Conservation (phyloP, 2,797 vertebrate species). For the Micromesistius poutassou region DNA sequence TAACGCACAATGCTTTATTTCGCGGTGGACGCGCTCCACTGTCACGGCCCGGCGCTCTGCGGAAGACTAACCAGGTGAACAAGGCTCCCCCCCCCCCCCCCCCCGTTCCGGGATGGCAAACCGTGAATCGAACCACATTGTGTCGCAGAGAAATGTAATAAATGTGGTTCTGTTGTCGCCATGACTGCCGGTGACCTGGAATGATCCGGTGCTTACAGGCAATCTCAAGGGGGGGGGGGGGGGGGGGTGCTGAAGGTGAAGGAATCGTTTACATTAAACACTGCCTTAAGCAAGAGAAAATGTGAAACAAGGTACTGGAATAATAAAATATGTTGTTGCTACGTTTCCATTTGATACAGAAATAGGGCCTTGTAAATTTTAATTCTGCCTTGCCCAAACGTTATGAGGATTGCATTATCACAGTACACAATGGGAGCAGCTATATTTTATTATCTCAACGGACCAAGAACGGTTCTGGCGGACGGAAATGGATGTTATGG, state of each 20-base stretch:
- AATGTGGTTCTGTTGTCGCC: neutral
- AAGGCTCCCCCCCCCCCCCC: constrained; percentile 6
- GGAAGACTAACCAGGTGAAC: neutral
- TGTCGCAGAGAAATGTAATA: constrained; percentile 10
- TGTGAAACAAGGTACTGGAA: neutral
- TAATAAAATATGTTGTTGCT: neutral
- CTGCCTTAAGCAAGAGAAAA: neutral
- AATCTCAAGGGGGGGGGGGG: too few relatives aligned
- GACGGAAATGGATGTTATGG: too few relatives aligned
- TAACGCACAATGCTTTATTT: neutral
- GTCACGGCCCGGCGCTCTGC: too few relatives aligned
- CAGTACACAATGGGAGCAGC: neutral
- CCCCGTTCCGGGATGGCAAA: neutral
- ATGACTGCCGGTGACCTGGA: neutral
- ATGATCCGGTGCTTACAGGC: neutral
- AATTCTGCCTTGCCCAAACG: too few relatives aligned
- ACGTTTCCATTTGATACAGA: neutral
- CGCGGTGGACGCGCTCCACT: too few relatives aligned
- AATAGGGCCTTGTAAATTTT: neutral
- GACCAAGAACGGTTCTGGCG: neutral
- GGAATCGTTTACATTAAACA: neutral
- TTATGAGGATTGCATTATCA: too few relatives aligned
- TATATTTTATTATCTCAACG: neutral
- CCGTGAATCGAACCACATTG: constrained; percentile 9
- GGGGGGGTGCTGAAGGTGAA: neutral